Base-by-base conservation (phyloP, 2,888 invertebrate species). In the Andrena camellia region DNA sequence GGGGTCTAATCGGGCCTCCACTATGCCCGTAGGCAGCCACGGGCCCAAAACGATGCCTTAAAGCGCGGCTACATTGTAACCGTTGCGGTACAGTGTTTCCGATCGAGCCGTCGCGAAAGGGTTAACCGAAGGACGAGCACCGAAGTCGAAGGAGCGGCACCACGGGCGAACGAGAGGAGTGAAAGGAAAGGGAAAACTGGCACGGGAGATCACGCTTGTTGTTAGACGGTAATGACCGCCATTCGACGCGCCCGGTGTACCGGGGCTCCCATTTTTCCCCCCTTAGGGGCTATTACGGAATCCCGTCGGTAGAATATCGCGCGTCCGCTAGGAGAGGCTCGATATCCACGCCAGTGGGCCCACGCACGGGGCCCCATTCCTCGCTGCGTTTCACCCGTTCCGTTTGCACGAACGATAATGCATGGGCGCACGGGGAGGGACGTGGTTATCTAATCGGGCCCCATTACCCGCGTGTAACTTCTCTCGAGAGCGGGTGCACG, bases 151-250 rank as follows among this genome's bases (percentile, higher is more conserved):
- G 73, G 67, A 26, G 57, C 81, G 68, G 72, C 66, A 50, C 17
- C 33, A 29, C 2, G 29, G 35, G 20, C 33, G 13, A 52, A 13
- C 20, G 42, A 42, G 42, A 42, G 35, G 69, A 26, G 59, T 68
- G 59, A 64, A 59, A 52, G 33, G 73, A 67, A 76, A 72, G 72
- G 70, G 74, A 68, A 64, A 83, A 71, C 29, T 17, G 59, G 64
- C 59, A 54, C 74, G 66, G 70, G 70, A 73, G 68, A 80, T 68
- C 54, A 52, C 52, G 26, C 62, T 70, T 64, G 73, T 79, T 77
- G 73, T 83, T 77, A 60, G 70, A 78, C 72, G 74, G 77, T 78
- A 86, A 86, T 85, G 82, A 85, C 85, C 85, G 75, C 59, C 80
- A 78, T 82, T 85, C 75, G 63, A 57, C 48, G 72, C 66, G 73